These are phyloP conservation scores for Thereva unica DNA, from an alignment of 2,888 invertebrate species.

Conservation along the genomic window DNA sequence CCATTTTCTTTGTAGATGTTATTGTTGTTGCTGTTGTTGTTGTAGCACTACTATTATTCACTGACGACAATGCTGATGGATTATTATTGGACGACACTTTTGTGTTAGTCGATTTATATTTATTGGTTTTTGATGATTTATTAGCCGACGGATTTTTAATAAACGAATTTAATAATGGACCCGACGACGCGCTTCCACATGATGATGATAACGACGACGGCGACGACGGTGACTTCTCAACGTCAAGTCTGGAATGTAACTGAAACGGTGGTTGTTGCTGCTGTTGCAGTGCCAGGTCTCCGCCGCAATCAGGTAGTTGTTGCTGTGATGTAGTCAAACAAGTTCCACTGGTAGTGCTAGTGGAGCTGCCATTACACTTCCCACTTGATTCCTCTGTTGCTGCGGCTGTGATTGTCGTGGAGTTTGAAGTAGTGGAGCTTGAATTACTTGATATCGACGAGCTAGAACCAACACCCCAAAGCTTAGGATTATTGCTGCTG, in stretches of 20 bases:
- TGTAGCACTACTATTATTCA: conserved; percentile 31
- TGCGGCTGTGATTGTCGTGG: not conserved
- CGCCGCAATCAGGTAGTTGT: conserved; percentile 7
- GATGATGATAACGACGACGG: conserved; percentile 31
- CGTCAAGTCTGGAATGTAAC: conserved; percentile 56
- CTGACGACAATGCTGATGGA: not conserved
- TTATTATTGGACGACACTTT: conserved; percentile 1
- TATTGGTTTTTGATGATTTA: conserved; percentile 28
- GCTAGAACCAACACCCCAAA: not conserved
- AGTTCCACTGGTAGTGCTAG: conserved; percentile 29
- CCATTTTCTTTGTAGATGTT: conserved; percentile 58
- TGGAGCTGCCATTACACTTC: conserved; percentile 2
- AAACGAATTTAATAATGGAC: conserved; percentile 17
- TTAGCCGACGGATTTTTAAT: conserved; percentile 39
- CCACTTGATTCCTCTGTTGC: conserved; percentile 6
- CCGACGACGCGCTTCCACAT: conserved; percentile 34
- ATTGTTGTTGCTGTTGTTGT: conserved; percentile 43
- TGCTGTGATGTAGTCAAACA: conserved; percentile 25
- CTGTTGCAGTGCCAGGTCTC: conserved; percentile 24
- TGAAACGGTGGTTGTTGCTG: conserved; percentile 47
- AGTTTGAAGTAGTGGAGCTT: not conserved
- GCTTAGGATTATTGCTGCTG: not conserved
- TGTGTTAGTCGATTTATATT: conserved; percentile 16
- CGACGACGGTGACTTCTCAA: conserved; percentile 48
- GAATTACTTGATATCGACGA: not conserved